phyloP scores from a whole-genome alignment of 2,888 invertebrate species.

The Steinernema hermaphroditum region DNA sequence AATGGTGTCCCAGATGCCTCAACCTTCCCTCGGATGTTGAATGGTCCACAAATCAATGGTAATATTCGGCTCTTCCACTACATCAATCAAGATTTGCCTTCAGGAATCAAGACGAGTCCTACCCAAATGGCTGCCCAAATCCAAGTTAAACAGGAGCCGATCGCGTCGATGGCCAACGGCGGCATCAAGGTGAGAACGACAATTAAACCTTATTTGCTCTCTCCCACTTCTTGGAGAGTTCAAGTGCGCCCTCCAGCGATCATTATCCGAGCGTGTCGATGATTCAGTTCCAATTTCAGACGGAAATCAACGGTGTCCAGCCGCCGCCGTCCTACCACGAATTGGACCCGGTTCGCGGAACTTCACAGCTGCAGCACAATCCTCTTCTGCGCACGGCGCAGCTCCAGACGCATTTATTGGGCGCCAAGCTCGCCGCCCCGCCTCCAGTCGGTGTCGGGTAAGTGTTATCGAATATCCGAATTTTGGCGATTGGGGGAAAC shows the following conservation, averaged over 20 bases:
- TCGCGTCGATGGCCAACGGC: not conserved
- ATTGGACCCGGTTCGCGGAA: constrained; percentile 54
- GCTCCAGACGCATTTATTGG: constrained; percentile 20
- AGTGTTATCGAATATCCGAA: too few species aligned
- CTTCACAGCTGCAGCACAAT: constrained; percentile 51
- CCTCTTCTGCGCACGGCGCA: constrained; percentile 57
- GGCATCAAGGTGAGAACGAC: constrained; percentile 9
- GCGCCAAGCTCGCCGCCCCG: not conserved
- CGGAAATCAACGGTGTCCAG: constrained; percentile 31
- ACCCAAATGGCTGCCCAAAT: constrained; percentile 27
- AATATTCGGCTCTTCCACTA: not conserved
- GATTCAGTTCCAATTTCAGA: constrained; percentile 22
- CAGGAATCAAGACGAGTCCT: constrained; percentile 23
- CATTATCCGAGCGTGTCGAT: not conserved
- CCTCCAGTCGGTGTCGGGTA: constrained; percentile 32
- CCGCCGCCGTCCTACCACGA: constrained; percentile 60
- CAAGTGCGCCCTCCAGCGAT: too few species aligned
- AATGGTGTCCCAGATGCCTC: constrained; percentile 30
- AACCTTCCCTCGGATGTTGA: constrained; percentile 25
- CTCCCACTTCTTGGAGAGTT: too few species aligned
- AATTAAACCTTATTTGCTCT: too few species aligned
- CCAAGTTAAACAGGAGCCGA: constrained; percentile 2
- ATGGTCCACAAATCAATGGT: not conserved
- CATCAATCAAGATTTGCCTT: not conserved
- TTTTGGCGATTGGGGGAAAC: too few species aligned